Evolutionary conservation across 2,888 invertebrate species (phyloP).

Genomic region (Shargacucullia verbasci): DNA sequence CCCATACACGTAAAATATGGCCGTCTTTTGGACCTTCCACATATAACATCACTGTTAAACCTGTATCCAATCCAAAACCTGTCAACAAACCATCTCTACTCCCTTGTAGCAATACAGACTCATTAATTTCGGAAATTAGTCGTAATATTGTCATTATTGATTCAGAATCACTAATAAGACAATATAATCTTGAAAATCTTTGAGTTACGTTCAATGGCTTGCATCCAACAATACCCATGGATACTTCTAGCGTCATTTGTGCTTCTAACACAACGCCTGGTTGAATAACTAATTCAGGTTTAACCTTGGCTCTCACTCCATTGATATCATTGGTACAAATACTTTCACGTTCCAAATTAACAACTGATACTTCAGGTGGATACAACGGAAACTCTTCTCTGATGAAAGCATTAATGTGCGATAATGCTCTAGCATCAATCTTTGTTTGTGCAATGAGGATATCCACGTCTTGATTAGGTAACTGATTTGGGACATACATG

Average conservation of each 20-base stretch:
- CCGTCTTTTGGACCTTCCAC: constrained; percentile 79
- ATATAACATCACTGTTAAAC: constrained; percentile 70
- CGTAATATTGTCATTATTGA: constrained; percentile 62
- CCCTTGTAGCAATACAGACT: constrained; percentile 46
- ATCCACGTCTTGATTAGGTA: constrained; percentile 61
- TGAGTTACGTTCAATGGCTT: constrained; percentile 56
- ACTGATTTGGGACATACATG: constrained; percentile 43
- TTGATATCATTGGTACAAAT: constrained; percentile 82
- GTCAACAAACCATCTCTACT: constrained; percentile 66
- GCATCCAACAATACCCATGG: constrained; percentile 79
- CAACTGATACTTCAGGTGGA: constrained; percentile 64
- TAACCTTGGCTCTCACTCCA: constrained; percentile 61
- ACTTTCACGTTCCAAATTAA: constrained; percentile 62
- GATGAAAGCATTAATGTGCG: constrained; percentile 68
- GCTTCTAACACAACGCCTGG: constrained; percentile 70
- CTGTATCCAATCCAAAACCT: constrained; percentile 79
- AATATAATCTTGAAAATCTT: constrained; percentile 75
- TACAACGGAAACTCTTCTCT: constrained; percentile 76
- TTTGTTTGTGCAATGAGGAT: constrained; percentile 75
- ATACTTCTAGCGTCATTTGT: constrained; percentile 80
- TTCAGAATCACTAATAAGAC: constrained; percentile 61
- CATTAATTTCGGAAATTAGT: constrained; percentile 71
- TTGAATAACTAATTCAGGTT: constrained; percentile 65
- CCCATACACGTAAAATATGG: constrained; percentile 74
- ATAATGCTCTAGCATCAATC: constrained; percentile 71